phyloP scores from a whole-genome alignment of 2,888 invertebrate genomes.

The Heliothis peltigera region DNA sequence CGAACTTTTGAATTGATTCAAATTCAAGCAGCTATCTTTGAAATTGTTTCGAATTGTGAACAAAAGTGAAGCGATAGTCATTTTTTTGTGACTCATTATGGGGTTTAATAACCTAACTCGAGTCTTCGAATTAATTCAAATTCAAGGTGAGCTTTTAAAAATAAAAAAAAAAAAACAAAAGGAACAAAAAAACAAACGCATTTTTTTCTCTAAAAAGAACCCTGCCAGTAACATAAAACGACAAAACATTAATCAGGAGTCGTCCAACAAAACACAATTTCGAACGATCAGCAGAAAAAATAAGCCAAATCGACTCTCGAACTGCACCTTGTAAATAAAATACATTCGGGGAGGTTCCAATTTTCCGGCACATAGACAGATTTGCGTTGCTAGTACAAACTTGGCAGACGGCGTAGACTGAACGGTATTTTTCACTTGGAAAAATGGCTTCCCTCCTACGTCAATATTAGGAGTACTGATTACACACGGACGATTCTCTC shows the following conservation, averaged over 20 bases:
- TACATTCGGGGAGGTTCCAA: conserved; percentile 70
- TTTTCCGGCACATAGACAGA: conserved; percentile 74
- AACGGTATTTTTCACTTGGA: conserved; percentile 70
- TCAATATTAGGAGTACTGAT: conserved; percentile 30
- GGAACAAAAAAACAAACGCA: no score
- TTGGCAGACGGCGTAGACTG: conserved; percentile 72
- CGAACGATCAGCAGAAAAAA: conserved; percentile 15
- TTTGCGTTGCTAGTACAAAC: conserved; percentile 71
- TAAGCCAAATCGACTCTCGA: conserved; percentile 33
- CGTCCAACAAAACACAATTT: conserved; percentile 8
- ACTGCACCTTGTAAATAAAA: conserved; percentile 68
- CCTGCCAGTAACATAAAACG: no score
- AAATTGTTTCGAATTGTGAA: no score
- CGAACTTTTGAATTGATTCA: no score
- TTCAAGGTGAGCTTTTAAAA: no score
- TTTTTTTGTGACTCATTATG: no score
- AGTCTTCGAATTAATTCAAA: no score
- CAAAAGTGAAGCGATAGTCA: no score
- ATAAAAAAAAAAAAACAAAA: no score
- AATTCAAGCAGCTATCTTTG: no score
- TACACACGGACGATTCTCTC: conserved; percentile 4
- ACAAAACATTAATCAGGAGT: background rate
- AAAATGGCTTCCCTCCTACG: conserved; percentile 62
- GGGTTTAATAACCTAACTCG: no score
- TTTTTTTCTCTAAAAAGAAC: no score